phyloP scores from a whole-genome alignment of 2,797 vertebrate genomes.

The Sphenodon punctatus region DNA sequence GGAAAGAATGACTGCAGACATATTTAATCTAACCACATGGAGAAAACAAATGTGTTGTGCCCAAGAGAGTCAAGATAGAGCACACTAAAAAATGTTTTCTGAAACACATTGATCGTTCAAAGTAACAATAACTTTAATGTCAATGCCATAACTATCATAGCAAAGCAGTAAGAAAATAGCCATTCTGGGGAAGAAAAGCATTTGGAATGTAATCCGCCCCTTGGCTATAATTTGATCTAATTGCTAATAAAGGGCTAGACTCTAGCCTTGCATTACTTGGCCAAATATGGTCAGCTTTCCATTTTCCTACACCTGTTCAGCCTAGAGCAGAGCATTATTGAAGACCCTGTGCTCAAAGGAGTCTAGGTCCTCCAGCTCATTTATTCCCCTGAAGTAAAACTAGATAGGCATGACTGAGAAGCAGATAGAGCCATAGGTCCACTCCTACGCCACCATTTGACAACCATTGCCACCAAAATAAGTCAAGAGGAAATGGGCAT shows the following conservation, averaged over 20 bases:
- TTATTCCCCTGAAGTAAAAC: neutral
- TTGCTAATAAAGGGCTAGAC: neutral
- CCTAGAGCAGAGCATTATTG: neutral
- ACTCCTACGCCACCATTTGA: neutral
- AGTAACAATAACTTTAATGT: neutral
- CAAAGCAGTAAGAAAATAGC: neutral
- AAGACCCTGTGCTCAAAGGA: neutral
- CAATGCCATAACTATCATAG: neutral
- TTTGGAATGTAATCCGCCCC: neutral
- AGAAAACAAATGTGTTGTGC: neutral
- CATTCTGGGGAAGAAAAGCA: accelerated
- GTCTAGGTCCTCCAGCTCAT: neutral
- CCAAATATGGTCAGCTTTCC: no score
- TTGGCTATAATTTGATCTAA: neutral
- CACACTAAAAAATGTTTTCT: neutral
- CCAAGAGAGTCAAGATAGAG: neutral
- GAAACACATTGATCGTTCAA: neutral
- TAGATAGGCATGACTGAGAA: neutral
- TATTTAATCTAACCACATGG: neutral
- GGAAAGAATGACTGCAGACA: neutral
- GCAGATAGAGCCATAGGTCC: accelerated
- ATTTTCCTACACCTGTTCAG: accelerated
- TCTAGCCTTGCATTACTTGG: neutral
- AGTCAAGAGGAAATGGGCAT: no score
- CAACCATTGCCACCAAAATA: no score